Percentiles rank a stretch among this genome's conserved stretches.
These are phyloP conservation scores for Abramis brama DNA, from an alignment of 2,113 vertebrate genomes.

Conservation along the genomic window DNA sequence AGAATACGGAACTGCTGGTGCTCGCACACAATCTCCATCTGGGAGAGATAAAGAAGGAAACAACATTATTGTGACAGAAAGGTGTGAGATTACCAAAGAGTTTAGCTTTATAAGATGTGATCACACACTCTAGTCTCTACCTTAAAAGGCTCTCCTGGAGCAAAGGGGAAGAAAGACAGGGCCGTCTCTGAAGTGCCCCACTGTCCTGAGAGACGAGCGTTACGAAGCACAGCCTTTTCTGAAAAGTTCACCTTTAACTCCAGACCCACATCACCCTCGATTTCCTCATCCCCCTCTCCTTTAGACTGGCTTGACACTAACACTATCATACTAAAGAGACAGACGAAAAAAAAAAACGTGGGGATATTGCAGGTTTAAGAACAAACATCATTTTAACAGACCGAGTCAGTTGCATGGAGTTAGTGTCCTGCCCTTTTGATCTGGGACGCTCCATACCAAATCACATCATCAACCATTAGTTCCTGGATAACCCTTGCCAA, in stretches of 20 bases:
- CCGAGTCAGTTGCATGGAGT: not conserved
- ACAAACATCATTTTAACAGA: not conserved
- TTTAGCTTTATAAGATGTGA: not conserved
- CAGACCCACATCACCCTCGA: conserved; percentile 81
- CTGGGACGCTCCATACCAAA: not conserved
- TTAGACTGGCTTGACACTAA: conserved; percentile 75
- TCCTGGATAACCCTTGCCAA: conserved; percentile 22
- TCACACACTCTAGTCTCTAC: conserved; percentile 64
- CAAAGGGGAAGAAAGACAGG: conserved; percentile 88
- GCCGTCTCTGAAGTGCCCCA: conserved; percentile 86
- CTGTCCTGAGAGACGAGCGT: conserved; percentile 81
- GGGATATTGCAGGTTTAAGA: not conserved
- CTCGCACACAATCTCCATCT: conserved; percentile 93
- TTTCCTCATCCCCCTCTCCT: conserved; percentile 74
- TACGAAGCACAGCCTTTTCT: conserved; percentile 83
- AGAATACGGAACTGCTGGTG: conserved; percentile 90
- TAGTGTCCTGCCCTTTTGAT: not conserved
- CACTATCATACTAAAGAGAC: conserved; percentile 81
- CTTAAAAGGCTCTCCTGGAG: conserved; percentile 86
- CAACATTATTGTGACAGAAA: conserved; percentile 7
- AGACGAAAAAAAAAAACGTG: not conserved
- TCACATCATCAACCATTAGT: not conserved
- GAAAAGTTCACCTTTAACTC: conserved; percentile 82
- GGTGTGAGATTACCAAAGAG: not conserved
- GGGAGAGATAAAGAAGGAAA: conserved; percentile 26